Base-by-base conservation (phyloP, 2,888 invertebrate genomes). In the Drosophila incognita region DNA sequence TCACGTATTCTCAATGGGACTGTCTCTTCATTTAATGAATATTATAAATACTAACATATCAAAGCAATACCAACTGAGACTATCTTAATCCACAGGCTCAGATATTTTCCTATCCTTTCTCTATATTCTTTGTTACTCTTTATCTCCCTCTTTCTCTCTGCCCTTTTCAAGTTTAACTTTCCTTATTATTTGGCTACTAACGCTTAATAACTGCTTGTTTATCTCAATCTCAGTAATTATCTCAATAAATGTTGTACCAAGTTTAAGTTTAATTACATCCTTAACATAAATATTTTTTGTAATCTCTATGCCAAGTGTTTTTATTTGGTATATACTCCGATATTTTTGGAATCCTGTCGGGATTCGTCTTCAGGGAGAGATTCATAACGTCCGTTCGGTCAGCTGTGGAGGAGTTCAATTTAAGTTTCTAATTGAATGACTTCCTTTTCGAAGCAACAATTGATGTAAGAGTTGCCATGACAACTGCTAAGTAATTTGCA, bases 41-140 rank as follows among this genome's bases (percentile, higher is more conserved):
- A 21, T 42, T 11, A 5, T 21, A 5, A 21, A 10, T n/a, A 11
- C n/a, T 11, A 40, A 40, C n/a, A 4, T n/a, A n/a, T 40, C 10
- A 4, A 10, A n/a, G n/a, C 40, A 40, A 40, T 40, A n/a, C n/a
- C 40, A 40, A 40, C n/a, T 40, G n/a, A 10, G n/a, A 10, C 5
- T 11, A 40, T 11, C 40, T 40, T 2, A n/a, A 40, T 10, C 40
- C n/a, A 18, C 36, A 36, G 36, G 7, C 2, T 4, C n/a, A n/a
- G 1, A n/a, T 0, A n/a, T 2, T 4, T n/a, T 11, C n/a, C 10
- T 0, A n/a, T n/a, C 40, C 10, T 10, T n/a, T 40, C 10, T 4
- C n/a, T 11, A 40, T 40, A 10, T 40, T 40, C n/a, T 10, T 10
- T n/a, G 4, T 2, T 10, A 10, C 10, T 40, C 1, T 11, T 33